These are phyloP conservation scores for Drosophila asahinai DNA, from an alignment of 1,140 invertebrate species.

Conservation along the genomic window DNA sequence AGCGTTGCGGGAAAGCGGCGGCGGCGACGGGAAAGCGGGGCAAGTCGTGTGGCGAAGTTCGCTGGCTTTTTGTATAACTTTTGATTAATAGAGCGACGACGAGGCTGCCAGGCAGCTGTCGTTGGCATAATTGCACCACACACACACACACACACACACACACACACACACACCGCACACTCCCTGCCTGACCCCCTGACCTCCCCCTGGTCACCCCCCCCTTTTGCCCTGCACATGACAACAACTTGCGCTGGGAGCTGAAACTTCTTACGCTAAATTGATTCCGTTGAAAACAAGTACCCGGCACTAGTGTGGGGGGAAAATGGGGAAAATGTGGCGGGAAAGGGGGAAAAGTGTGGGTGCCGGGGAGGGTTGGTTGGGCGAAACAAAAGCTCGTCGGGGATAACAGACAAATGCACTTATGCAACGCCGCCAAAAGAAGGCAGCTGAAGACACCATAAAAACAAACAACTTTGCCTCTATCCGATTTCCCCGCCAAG, in stretches of 20 bases:
- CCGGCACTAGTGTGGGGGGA: conserved; percentile 11
- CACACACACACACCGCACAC: not conserved
- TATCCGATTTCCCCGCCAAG: conserved; percentile 42
- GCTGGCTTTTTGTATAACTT: conserved; percentile 81
- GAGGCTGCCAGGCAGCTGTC: conserved; percentile 52
- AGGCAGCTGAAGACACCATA: conserved; percentile 50
- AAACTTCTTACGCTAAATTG: conserved; percentile 81
- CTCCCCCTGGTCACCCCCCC: not conserved
- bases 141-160: conserved; percentile 7
- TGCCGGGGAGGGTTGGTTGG: conserved; percentile 1
- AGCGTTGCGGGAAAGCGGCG: not conserved
- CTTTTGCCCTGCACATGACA: conserved; percentile 64
- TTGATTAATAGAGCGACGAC: conserved; percentile 76
- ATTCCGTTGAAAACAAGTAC: conserved; percentile 76
- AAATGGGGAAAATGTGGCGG: not conserved
- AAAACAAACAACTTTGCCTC: conserved; percentile 56
- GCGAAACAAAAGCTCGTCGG: conserved; percentile 57
- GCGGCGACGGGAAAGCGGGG: not conserved
- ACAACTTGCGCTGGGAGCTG: conserved; percentile 48
- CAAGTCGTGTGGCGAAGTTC: conserved; percentile 69
- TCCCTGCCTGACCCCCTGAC: conserved; percentile 1
- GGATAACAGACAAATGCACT: conserved; percentile 79
- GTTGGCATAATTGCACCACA: conserved; percentile 76
- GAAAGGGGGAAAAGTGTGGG: not conserved
- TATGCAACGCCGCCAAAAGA: conserved; percentile 59